phyloP scores from a whole-genome alignment of 2,888 invertebrate genomes.

The Diarsia brunnea region DNA sequence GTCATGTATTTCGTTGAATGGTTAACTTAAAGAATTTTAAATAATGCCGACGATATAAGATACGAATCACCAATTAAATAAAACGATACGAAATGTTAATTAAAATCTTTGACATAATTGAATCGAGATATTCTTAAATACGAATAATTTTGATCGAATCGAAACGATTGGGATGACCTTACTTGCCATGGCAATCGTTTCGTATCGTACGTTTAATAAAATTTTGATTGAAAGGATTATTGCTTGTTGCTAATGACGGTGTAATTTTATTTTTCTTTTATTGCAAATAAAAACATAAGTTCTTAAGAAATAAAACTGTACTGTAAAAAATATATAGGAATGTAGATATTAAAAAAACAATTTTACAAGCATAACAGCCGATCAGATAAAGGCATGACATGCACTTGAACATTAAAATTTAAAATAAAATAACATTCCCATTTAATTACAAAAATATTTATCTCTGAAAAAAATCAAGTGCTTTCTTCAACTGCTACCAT shows the following conservation, averaged over 20 bases:
- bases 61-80: slow-evolving; percentile 74
- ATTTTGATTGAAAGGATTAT: slow-evolving; percentile 22
- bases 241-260: slow-evolving; percentile 1
- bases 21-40: slow-evolving; percentile 43
- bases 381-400: slow-evolving; percentile 33
- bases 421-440: slow-evolving; percentile 6
- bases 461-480: slow-evolving; percentile 34
- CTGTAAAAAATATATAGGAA: neutral
- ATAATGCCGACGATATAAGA: slow-evolving; percentile 57
- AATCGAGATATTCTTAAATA: slow-evolving; percentile 63
- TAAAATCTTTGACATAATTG: slow-evolving; percentile 74
- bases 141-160: slow-evolving; percentile 48
- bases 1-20: slow-evolving; percentile 25
- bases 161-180: slow-evolving; percentile 10
- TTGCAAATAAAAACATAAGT: too few relatives aligned
- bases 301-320: too few relatives aligned
- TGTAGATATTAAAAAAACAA: neutral
- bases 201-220: too few relatives aligned
- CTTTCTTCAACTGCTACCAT: slow-evolving; percentile 46
- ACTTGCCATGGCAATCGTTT: slow-evolving; percentile 9
- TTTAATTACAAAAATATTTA: slow-evolving; percentile 27
- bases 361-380: neutral
- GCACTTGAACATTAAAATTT: slow-evolving; percentile 8
- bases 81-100: slow-evolving; percentile 71
- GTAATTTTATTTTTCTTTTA: neutral